Evolutionary conservation across 2,888 invertebrate species (phyloP).

Genomic region (Limnephilus rhombicus): DNA sequence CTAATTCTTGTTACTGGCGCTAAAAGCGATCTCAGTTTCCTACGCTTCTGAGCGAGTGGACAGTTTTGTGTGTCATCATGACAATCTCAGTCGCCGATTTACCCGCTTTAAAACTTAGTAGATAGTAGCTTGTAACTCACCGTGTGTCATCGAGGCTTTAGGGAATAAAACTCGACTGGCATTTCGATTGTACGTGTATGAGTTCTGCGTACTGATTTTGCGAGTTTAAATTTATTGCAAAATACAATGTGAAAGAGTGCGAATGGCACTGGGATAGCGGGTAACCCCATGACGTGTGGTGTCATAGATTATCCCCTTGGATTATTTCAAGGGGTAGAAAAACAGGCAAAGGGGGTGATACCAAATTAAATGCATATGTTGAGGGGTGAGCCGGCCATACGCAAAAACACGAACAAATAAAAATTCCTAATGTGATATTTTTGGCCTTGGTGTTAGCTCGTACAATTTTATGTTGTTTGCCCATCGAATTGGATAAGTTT

Average conservation of each 20-base stretch:
- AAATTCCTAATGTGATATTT: not conserved
- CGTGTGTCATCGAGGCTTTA: too few species aligned
- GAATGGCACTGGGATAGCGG: not conserved
- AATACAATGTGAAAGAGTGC: not conserved
- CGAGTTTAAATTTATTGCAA: not conserved
- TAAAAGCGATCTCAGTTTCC: too few species aligned
- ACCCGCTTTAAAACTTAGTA: too few species aligned
- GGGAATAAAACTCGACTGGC: not conserved
- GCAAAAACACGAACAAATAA: conserved; percentile 4
- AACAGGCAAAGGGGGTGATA: conserved; percentile 18
- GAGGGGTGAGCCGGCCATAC: not conserved
- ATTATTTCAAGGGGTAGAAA: conserved; percentile 39
- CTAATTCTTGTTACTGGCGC: too few species aligned
- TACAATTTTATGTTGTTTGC: not conserved
- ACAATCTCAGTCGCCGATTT: too few species aligned
- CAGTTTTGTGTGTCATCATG: too few species aligned
- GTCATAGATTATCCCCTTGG: conserved; percentile 43
- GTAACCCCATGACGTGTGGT: conserved; percentile 33
- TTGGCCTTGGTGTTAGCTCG: not conserved
- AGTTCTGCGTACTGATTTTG: not conserved
- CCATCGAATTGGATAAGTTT: not conserved
- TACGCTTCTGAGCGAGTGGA: too few species aligned
- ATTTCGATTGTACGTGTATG: not conserved
- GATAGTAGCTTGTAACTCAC: too few species aligned
- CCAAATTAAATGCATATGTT: conserved; percentile 44